Percentiles rank a stretch among this genome's conserved stretches.
These are phyloP conservation scores for Tipula lateralis DNA, from an alignment of 2,888 invertebrate species.

Conservation along the genomic window DNA sequence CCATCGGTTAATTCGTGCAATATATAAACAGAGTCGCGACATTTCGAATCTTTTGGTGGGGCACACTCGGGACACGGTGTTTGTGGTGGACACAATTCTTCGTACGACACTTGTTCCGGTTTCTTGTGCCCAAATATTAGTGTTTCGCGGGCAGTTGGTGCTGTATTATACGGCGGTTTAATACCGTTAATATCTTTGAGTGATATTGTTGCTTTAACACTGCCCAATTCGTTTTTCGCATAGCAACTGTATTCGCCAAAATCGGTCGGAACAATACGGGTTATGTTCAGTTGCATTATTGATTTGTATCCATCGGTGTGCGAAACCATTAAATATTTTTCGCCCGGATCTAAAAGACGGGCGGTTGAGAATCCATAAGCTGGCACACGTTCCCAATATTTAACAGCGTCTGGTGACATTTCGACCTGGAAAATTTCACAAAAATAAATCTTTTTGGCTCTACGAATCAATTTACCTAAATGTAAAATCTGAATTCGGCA, in stretches of 20 bases:
- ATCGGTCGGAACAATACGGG: slow-evolving; percentile 62
- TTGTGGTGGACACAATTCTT: slow-evolving; percentile 58
- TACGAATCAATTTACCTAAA: no score
- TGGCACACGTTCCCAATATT: slow-evolving; percentile 76
- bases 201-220: slow-evolving; percentile 68
- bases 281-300: slow-evolving; percentile 74
- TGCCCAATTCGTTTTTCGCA: slow-evolving; percentile 76
- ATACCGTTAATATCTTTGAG: slow-evolving; percentile 54
- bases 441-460: no score
- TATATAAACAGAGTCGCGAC: slow-evolving; percentile 56
- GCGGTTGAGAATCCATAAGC: slow-evolving; percentile 46
- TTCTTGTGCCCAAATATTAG: slow-evolving; percentile 57
- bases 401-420: slow-evolving; percentile 78
- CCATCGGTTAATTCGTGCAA: slow-evolving; percentile 51
- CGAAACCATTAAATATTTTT: slow-evolving; percentile 60
- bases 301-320: slow-evolving; percentile 58
- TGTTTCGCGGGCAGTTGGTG: slow-evolving; percentile 40
- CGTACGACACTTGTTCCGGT: slow-evolving; percentile 56
- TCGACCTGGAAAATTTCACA: slow-evolving; percentile 58
- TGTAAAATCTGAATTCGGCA: no score
- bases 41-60: slow-evolving; percentile 53
- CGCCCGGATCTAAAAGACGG: slow-evolving; percentile 61
- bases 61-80: slow-evolving; percentile 60
- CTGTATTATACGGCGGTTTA: neutral
- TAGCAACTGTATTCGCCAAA: slow-evolving; percentile 76